Evolutionary conservation across 2,888 invertebrate species (phyloP).

Genomic region (Drosophila ochracea): DNA sequence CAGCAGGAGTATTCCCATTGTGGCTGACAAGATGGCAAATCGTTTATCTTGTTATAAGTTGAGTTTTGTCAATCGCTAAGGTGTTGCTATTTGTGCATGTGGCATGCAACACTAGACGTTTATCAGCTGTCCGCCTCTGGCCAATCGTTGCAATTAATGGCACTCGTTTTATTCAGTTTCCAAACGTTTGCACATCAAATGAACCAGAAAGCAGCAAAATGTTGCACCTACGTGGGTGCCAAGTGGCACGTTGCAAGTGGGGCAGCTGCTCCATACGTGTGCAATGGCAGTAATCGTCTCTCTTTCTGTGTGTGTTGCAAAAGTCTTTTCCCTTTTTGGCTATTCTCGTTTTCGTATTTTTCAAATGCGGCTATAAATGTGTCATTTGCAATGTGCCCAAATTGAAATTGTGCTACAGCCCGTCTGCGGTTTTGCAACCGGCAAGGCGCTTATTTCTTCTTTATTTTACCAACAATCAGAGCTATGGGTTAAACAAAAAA

Average conservation of each 20-base stretch:
- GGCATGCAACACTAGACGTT: conserved; percentile 12
- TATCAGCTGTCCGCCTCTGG: conserved; percentile 8
- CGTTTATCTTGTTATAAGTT: conserved; percentile 57
- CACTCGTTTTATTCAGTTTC: conserved; percentile 68
- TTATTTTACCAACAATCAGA: conserved; percentile 21
- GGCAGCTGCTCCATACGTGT: conserved; percentile 22
- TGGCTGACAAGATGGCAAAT: conserved; percentile 35
- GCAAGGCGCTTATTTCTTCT: conserved; percentile 9
- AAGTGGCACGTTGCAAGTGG: conserved; percentile 15
- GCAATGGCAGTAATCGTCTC: conserved; percentile 21
- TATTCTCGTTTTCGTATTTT: conserved; percentile 5
- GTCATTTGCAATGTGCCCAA: conserved; percentile 60
- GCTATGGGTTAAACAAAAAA: conserved; percentile 17
- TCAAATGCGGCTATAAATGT: conserved; percentile 51
- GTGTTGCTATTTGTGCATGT: conserved; percentile 23
- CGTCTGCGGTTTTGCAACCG: conserved; percentile 37
- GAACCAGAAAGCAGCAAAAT: conserved; percentile 74
- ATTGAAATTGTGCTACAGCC: conserved; percentile 51
- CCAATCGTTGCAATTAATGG: conserved; percentile 68
- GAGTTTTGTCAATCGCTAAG: conserved; percentile 51
- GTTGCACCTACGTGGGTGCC: conserved; percentile 58
- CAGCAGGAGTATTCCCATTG: not conserved
- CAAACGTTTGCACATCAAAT: conserved; percentile 75
- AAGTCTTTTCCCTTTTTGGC: conserved; percentile 19
- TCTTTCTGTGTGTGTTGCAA: not conserved